Conservation (phyloP, 1,140 invertebrate genomes). For the Bombus superbus region DNA sequence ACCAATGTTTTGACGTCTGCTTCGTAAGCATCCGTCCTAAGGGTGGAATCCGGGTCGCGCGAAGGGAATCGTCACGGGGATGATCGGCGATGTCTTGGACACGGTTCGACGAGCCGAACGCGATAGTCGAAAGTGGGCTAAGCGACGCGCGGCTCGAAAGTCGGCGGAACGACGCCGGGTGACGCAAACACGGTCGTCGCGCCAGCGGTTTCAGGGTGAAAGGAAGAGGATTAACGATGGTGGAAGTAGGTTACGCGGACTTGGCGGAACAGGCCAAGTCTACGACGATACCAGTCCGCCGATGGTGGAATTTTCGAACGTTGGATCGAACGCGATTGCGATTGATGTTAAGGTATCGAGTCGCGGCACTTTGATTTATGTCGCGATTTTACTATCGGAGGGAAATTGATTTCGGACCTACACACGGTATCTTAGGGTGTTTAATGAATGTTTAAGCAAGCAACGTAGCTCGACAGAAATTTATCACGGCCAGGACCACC, state of each 20-base stretch:
- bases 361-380: background rate
- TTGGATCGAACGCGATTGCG: background rate
- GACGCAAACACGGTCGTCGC: background rate
- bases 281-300: background rate
- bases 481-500: background rate
- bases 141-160: background rate
- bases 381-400: background rate
- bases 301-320: background rate
- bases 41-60: constrained; percentile 54
- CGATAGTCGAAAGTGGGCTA: constrained; percentile 10
- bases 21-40: constrained; percentile 71
- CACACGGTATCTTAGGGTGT: too few species aligned
- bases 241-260: background rate
- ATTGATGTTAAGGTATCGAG: background rate
- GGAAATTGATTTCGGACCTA: background rate
- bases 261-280: background rate
- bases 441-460: background rate
- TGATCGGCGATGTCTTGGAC: background rate
- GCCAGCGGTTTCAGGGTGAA: background rate
- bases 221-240: background rate
- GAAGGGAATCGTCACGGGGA: background rate
- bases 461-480: background rate
- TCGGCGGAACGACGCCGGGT: background rate
- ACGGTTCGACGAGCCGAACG: background rate
- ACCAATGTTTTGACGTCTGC: constrained; percentile 79